A percentile compares a stretch with the other conserved stretches of the same genome.
phyloP scores from a whole-genome alignment of 2,113 vertebrate species.

The Ciconia maguari region DNA sequence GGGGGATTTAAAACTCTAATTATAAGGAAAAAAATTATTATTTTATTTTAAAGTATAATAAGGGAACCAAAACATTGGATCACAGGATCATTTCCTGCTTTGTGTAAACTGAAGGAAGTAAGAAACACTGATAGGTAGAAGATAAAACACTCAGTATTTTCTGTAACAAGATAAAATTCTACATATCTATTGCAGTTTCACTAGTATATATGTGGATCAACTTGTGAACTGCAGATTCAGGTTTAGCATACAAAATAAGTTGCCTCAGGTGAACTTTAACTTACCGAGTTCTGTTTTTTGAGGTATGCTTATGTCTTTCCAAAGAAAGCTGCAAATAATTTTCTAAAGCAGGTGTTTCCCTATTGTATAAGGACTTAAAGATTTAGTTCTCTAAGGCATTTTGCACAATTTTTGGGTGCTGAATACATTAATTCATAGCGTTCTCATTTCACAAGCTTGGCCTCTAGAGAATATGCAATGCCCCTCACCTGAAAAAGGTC shows the following conservation, averaged over 20 bases:
- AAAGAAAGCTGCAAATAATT: background rate
- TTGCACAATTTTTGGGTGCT: background rate
- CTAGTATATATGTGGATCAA: background rate
- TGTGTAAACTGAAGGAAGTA: background rate
- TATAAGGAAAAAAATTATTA: background rate
- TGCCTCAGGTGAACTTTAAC: background rate
- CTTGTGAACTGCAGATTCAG: background rate
- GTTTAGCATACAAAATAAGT: background rate
- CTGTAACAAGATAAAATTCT: background rate
- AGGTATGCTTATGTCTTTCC: background rate
- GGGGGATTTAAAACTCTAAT: background rate
- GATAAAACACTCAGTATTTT: background rate
- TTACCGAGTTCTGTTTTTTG: rapidly evolving
- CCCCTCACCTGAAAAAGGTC: background rate
- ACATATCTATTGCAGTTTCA: background rate
- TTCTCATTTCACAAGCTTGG: background rate
- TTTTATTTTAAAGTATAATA: background rate
- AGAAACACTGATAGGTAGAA: background rate
- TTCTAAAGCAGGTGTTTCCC: background rate
- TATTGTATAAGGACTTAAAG: background rate
- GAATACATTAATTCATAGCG: background rate
- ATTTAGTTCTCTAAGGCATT: background rate
- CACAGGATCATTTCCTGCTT: background rate
- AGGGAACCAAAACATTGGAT: background rate
- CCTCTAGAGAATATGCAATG: background rate